Base-by-base conservation (phyloP, 2,113 vertebrate genomes). In the Dipodomys stephensi region DNA sequence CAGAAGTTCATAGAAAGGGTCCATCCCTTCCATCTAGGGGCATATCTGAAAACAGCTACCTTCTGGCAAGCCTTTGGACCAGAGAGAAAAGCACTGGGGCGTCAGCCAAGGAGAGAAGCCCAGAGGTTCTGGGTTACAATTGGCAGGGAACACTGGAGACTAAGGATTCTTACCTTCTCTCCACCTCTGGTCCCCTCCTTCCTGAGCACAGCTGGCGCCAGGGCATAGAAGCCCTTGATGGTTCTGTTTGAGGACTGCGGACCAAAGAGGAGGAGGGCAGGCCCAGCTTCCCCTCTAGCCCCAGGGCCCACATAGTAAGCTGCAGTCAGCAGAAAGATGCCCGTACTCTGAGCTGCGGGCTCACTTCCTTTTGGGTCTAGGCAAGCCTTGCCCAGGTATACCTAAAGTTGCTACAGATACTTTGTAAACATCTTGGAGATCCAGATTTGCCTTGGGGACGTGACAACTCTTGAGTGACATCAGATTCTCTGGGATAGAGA, bases 341-440 rank as follows among this genome's bases (percentile, higher is more conserved):
- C 30, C 32, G 16, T 12, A 6, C 5, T n/a, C 35, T 22, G 25
- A 27, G 32, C 46, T 32, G 46, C 3, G 60, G 30, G 27, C 35
- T 68, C 30, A 39, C 22, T 62, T 81, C 27, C 78, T 78, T 53
- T 62, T n/a, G 9, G 28, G 64, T 2, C 82, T 32, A 57, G 25
- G 69, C n/a, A 85, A 92, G 65, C 28, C 60, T 60, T 64, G 23
- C 23, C 28, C 53, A 18, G 35, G 23, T 71, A 39, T 1, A 27
- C 35, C 44, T 39, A 39, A 5, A 6, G 10, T 53, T 87, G 80
- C 81, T 67, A 91, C 5, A 30, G 35, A 53, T 71, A 79, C 46
- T 95, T 62, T 28, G 18, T 27, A 94, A 81, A 93, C 30, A 44
- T 72, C 53, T 53, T 49, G 57, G n/a, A 68, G 44, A 88, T 13